A percentile compares a stretch with the other conserved stretches of the same genome.
These are phyloP conservation scores for Drosophila sturtevanti DNA, from an alignment of 1,140 invertebrate genomes.

Conservation along the genomic window DNA sequence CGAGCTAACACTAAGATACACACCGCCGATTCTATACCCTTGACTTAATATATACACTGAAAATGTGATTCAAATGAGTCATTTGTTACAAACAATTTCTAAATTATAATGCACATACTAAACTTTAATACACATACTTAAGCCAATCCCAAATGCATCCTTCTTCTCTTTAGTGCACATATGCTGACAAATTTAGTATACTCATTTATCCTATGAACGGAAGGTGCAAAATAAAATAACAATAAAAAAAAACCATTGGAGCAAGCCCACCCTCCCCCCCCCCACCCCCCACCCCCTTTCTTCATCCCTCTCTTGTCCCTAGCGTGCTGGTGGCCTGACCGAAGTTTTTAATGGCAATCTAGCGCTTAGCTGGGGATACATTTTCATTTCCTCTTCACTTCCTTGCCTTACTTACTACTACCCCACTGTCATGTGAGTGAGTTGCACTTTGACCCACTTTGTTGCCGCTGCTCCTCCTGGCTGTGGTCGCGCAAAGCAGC, in stretches of 20 bases:
- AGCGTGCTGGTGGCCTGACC: constrained; percentile 1
- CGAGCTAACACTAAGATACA: background rate
- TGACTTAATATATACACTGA: background rate
- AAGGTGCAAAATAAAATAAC: constrained; percentile 2
- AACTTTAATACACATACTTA: background rate
- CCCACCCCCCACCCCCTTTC: too few relatives aligned
- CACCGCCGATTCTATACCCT: background rate
- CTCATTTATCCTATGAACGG: background rate
- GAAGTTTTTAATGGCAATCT: constrained; percentile 75
- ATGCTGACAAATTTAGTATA: background rate
- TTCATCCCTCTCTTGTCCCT: background rate
- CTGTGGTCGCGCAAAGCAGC: constrained; percentile 45
- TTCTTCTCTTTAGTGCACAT: background rate
- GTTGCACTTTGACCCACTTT: constrained; percentile 70
- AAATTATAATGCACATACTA: too few relatives aligned
- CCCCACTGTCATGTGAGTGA: constrained; percentile 18
- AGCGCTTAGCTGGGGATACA: constrained; percentile 52
- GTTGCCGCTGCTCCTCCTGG: constrained; percentile 24
- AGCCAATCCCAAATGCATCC: background rate
- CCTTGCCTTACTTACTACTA: constrained; percentile 2
- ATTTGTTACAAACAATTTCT: too few relatives aligned
- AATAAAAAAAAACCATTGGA: too few relatives aligned
- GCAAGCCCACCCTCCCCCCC: too few relatives aligned
- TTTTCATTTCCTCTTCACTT: constrained; percentile 4
- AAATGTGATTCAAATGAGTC: too few relatives aligned